Evolutionary conservation across 2,888 invertebrate genomes (phyloP).

Genomic region (Siphonodentalium dalli): DNA sequence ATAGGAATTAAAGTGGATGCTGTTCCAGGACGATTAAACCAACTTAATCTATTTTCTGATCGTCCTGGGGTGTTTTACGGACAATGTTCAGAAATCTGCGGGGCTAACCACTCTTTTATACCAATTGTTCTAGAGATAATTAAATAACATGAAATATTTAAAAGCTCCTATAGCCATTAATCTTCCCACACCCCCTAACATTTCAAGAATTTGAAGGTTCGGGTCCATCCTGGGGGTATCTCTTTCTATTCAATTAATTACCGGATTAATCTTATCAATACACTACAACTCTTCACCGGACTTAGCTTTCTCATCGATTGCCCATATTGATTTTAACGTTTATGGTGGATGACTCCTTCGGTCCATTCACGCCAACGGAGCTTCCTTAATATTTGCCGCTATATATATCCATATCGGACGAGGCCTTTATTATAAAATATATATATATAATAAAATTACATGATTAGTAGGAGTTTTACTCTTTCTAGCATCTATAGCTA

Average conservation of each 20-base stretch:
- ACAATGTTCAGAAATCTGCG: slow-evolving; percentile 85
- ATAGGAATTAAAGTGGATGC: slow-evolving; percentile 66
- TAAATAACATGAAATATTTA: too few relatives aligned
- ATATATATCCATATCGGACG: slow-evolving; percentile 76
- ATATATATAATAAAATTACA: slow-evolving; percentile 69
- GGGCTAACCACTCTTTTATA: slow-evolving; percentile 81
- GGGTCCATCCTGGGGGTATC: too few relatives aligned
- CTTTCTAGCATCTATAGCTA: slow-evolving; percentile 75
- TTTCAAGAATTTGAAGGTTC: too few relatives aligned
- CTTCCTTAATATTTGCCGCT: slow-evolving; percentile 77
- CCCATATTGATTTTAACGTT: slow-evolving; percentile 76
- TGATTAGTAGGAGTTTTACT: slow-evolving; percentile 75
- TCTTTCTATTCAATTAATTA: slow-evolving; percentile 73
- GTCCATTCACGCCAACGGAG: slow-evolving; percentile 75
- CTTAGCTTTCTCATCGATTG: slow-evolving; percentile 74
- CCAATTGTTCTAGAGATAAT: slow-evolving; percentile 69
- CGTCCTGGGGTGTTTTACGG: slow-evolving; percentile 76
- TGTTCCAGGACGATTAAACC: slow-evolving; percentile 65
- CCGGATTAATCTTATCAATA: slow-evolving; percentile 76
- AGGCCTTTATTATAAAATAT: slow-evolving; percentile 70
- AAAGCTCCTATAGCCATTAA: too few relatives aligned
- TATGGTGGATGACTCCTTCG: slow-evolving; percentile 76
- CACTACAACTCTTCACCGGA: slow-evolving; percentile 74
- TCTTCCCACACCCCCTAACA: too few relatives aligned
- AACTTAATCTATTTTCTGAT: slow-evolving; percentile 71